Evolutionary conservation across 2,888 invertebrate species (phyloP).

Genomic region (Cephus rjabovi): DNA sequence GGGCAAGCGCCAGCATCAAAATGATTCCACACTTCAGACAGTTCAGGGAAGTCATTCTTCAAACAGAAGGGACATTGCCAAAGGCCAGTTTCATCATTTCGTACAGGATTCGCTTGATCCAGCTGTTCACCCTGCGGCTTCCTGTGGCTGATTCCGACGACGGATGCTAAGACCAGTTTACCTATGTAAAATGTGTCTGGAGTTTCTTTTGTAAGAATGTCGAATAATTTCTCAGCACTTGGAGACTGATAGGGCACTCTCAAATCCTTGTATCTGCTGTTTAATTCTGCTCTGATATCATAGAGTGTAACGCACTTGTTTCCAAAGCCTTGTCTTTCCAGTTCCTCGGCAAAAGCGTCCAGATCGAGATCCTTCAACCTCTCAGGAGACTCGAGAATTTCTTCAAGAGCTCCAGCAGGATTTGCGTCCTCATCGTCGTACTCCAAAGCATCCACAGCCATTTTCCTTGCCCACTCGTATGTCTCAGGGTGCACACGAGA

Average conservation of each 20-base stretch:
- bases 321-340: slow-evolving; percentile 89
- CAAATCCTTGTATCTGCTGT: slow-evolving; percentile 92
- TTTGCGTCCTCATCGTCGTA: slow-evolving; percentile 97
- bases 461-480: slow-evolving; percentile 99
- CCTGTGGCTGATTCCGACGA: slow-evolving; percentile 84
- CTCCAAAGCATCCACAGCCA: slow-evolving; percentile 99
- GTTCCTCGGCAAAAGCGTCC: slow-evolving; percentile 97
- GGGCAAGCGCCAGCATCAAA: slow-evolving; percentile 97
- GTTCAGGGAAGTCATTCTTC: slow-evolving; percentile 94
- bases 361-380: slow-evolving; percentile 94
- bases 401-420: slow-evolving; percentile 96
- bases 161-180: slow-evolving; percentile 86
- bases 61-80: slow-evolving; percentile 99
- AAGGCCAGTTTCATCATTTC: slow-evolving; percentile 92
- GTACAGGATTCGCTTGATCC: slow-evolving; percentile 95
- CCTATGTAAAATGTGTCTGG: slow-evolving; percentile 93
- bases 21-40: slow-evolving; percentile 98
- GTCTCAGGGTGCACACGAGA: slow-evolving; percentile 99
- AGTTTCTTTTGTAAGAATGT: slow-evolving; percentile 95
- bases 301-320: slow-evolving; percentile 95
- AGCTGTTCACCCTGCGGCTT: slow-evolving; percentile 94
- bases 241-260: slow-evolving; percentile 82
- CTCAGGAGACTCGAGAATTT: slow-evolving; percentile 96
- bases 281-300: slow-evolving; percentile 96
- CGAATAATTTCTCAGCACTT: slow-evolving; percentile 89